Evolutionary conservation across 2,888 invertebrate species (phyloP), one percentile per base, ranked within the genome.

Genomic region (Xanthostigma xanthostigma): DNA sequence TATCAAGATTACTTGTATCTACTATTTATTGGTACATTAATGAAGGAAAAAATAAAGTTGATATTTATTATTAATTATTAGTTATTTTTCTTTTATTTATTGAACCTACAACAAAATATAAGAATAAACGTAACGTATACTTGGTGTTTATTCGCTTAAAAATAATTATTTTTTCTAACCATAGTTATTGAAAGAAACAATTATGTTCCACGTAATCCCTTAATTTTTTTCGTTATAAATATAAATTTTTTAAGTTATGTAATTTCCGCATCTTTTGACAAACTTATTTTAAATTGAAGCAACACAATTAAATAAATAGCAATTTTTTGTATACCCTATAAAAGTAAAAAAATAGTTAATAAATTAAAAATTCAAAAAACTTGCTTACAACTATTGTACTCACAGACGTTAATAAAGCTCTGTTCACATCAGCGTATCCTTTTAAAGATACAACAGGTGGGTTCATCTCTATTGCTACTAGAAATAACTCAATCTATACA

Each of bases 401-500:
- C 60, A 80, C 81, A 53, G 79, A 76, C 38, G 79, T 76, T 12
- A 81, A 63, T 3, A 81, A 63, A 58, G 79, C 76, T 48, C 81
- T 70, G 60, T 80, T 79, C 14, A 81, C 78, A 53, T 78, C 64
- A 1, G 76, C 75, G 56, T 80, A 81, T 27, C 81, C 81, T 58
- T 76, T 76, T 43, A 81, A 63, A 34, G 78, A 79, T 1, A 81
- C 81, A 13, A 78, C 76, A 0, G 81, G 80, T 6, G 81, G 80
- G 61, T 81, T 81, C 76, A 81, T 75, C 62, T 79, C 75, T 45
- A 81, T 80, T 1, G 80, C 81, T 55, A 75, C 74, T 53, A 81
- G 73, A 62, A 81, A 81, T 51, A 79, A 69, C 61, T 81, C 79
- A 54, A 81, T 75, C 79, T 27, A 27, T 27, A 6, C 27, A 27